phyloP scores from a whole-genome alignment of 2,888 invertebrate species.

The Cephus rjabovi region DNA sequence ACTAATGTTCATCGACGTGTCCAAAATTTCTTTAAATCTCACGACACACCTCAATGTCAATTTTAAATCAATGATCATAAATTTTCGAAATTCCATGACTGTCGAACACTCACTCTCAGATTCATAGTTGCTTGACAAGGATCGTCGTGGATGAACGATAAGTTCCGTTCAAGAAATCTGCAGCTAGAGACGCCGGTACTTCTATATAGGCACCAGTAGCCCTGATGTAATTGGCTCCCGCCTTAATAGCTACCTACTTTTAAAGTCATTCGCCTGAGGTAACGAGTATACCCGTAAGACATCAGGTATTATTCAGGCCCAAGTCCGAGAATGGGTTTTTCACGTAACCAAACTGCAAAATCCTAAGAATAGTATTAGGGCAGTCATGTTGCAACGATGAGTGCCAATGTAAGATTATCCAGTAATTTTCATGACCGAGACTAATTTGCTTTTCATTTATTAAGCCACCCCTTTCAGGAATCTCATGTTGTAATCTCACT shows the following conservation, averaged over 20 bases:
- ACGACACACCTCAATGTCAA: too few relatives aligned
- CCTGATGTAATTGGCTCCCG: constrained; percentile 53
- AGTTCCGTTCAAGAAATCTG: constrained; percentile 53
- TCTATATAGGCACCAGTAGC: constrained; percentile 53
- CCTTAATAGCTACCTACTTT: constrained; percentile 52
- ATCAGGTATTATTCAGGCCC: constrained; percentile 40
- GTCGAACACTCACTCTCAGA: constrained; percentile 50
- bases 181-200: constrained; percentile 49
- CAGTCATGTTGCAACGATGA: not conserved
- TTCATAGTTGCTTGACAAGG: constrained; percentile 38
- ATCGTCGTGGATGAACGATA: constrained; percentile 42
- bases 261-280: constrained; percentile 57
- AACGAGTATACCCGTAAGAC: constrained; percentile 45
- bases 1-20: not conserved
- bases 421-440: too few relatives aligned
- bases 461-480: too few relatives aligned
- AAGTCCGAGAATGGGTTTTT: constrained; percentile 41
- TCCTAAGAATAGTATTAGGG: constrained; percentile 31
- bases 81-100: not conserved
- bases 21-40: not conserved
- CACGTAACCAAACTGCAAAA: constrained; percentile 48
- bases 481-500: too few relatives aligned
- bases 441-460: too few relatives aligned
- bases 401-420: too few relatives aligned
- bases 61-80: too few relatives aligned